A percentile compares a stretch with the other conserved stretches of the same genome.
Evolutionary conservation across 1,140 invertebrate species (phyloP).

Genomic region (Drosophila arawakana): DNA sequence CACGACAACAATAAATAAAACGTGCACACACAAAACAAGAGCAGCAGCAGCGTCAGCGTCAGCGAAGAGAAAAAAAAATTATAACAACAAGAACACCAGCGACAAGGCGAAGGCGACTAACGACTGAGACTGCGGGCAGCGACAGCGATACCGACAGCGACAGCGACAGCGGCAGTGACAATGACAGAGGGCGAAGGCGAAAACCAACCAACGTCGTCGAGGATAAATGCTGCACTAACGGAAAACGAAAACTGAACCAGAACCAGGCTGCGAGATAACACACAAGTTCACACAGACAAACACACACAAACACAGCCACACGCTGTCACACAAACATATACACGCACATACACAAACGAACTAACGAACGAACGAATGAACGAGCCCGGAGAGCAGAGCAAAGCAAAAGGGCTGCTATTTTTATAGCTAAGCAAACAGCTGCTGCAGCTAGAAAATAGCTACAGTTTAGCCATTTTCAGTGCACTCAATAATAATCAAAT

Average conservation of each 20-base stretch:
- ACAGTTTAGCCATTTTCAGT: background rate
- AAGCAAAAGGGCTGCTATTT: constrained; percentile 42
- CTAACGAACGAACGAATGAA: constrained; percentile 20
- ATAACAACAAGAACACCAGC: constrained; percentile 30
- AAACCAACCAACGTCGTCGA: constrained; percentile 61
- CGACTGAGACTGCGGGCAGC: constrained; percentile 19
- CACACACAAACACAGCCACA: constrained; percentile 22
- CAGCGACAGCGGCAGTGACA: constrained; percentile 39
- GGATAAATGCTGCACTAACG: constrained; percentile 67
- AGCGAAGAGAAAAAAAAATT: constrained; percentile 1
- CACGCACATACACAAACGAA: constrained; percentile 22
- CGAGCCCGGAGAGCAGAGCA: constrained; percentile 29
- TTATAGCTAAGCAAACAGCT: constrained; percentile 16
- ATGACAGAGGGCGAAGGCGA: constrained; percentile 46
- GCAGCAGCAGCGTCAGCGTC: constrained; percentile 17
- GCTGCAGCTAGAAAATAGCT: constrained; percentile 30
- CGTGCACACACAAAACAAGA: constrained; percentile 48
- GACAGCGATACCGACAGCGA: constrained; percentile 14
- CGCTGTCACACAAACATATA: constrained; percentile 16
- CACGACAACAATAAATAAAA: constrained; percentile 60
- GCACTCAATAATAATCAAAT: background rate
- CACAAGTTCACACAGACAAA: constrained; percentile 39
- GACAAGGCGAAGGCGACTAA: constrained; percentile 30
- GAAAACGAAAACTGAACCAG: constrained; percentile 60
- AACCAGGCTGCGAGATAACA: constrained; percentile 63